These are phyloP conservation scores for Ectemnius lituratus DNA, from an alignment of 2,888 invertebrate species.

Conservation along the genomic window DNA sequence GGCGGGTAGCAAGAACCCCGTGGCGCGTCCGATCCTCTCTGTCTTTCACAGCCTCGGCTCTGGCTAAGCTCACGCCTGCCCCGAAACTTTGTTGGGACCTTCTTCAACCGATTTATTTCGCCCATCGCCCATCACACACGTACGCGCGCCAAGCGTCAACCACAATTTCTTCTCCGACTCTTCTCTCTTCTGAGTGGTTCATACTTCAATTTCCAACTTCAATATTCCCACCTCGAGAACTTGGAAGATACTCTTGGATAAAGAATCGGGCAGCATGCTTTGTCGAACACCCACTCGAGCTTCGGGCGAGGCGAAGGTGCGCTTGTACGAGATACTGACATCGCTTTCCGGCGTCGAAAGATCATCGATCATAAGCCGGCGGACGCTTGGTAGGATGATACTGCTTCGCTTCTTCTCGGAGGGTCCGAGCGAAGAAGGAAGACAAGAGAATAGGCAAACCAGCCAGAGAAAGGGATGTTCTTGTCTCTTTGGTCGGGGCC, in stretches of 20 bases:
- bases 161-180: too few species aligned
- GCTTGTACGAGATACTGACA: slow-evolving; percentile 18
- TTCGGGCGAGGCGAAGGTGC: slow-evolving; percentile 2
- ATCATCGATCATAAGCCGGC: slow-evolving; percentile 20
- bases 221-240: too few species aligned
- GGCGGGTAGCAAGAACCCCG: slow-evolving; percentile 73
- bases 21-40: slow-evolving; percentile 68
- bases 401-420: slow-evolving; percentile 9
- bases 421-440: not conserved
- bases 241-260: too few species aligned
- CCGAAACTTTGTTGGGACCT: slow-evolving; percentile 52
- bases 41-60: slow-evolving; percentile 65
- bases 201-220: too few species aligned
- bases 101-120: slow-evolving; percentile 39
- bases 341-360: slow-evolving; percentile 40
- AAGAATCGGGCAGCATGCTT: too few species aligned
- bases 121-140: slow-evolving; percentile 5
- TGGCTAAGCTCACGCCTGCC: slow-evolving; percentile 47
- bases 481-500: too few species aligned
- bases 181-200: too few species aligned
- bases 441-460: too few species aligned
- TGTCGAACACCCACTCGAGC: slow-evolving; percentile 24
- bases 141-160: slow-evolving; percentile 10
- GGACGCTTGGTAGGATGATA: slow-evolving; percentile 10
- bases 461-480: too few species aligned